Evolutionary conservation across 2,797 vertebrate genomes (phyloP).

Genomic region (Gymnoscopelus braueri): DNA sequence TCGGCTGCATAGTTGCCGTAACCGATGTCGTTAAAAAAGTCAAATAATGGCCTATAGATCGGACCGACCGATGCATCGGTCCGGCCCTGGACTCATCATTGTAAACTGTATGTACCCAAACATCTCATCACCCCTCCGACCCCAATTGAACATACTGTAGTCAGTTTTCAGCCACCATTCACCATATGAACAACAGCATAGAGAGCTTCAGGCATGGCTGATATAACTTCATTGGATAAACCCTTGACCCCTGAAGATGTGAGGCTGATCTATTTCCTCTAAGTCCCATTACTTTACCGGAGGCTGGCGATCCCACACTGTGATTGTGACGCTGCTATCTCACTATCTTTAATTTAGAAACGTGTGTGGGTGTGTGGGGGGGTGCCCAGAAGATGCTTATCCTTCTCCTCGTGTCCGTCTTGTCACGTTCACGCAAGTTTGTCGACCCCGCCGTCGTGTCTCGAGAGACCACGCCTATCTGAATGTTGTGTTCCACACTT

Average conservation of each 20-base stretch:
- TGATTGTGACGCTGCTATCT: conserved; percentile 71
- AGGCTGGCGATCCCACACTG: conserved; percentile 60
- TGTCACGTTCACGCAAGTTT: conserved; percentile 68
- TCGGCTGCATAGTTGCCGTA: too few relatives aligned
- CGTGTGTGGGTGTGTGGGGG: conserved; percentile 31
- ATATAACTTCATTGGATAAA: conserved; percentile 74
- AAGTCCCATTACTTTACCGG: conserved; percentile 61
- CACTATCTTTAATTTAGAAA: conserved; percentile 85
- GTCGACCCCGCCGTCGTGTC: conserved; percentile 53
- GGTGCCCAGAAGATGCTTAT: conserved; percentile 78
- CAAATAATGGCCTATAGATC: too few relatives aligned
- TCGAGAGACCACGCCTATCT: conserved; percentile 45
- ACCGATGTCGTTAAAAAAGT: too few relatives aligned
- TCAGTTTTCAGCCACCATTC: conserved; percentile 2
- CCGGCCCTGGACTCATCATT: neutral
- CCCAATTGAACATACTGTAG: conserved; percentile 15
- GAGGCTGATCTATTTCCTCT: conserved; percentile 65
- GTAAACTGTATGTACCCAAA: neutral
- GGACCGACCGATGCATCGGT: too few relatives aligned
- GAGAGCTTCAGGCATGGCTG: conserved; percentile 40
- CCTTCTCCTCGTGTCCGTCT: conserved; percentile 65
- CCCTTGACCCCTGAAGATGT: conserved; percentile 71
- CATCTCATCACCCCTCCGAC: neutral
- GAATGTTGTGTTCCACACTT: conserved; percentile 34
- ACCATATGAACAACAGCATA: conserved; percentile 36